Conservation (phyloP, 1,140 invertebrate genomes). For the Pectinophora gossypiella region DNA sequence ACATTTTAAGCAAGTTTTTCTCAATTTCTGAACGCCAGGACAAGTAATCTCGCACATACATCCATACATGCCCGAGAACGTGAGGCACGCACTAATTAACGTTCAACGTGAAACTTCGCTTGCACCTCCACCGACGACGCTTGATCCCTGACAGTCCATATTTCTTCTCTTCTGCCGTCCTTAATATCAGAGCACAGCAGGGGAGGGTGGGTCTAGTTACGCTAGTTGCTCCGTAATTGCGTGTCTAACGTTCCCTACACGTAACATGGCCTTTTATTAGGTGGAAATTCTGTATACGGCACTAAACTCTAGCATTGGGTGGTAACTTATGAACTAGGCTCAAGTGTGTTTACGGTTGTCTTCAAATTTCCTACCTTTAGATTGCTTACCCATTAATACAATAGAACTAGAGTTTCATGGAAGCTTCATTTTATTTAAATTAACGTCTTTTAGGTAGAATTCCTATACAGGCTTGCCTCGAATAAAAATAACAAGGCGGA, state of each 20-base stretch:
- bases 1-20: background rate
- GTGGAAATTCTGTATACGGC: slow-evolving; percentile 70
- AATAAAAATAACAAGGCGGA: too few species aligned
- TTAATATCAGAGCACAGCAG: slow-evolving; percentile 26
- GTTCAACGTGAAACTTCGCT: slow-evolving; percentile 66
- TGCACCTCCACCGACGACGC: slow-evolving; percentile 40
- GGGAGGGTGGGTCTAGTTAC: slow-evolving; percentile 43
- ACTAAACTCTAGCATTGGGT: slow-evolving; percentile 50
- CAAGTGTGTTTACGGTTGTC: background rate
- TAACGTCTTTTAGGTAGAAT: too few species aligned
- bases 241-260: slow-evolving; percentile 65
- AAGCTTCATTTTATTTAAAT: too few species aligned
- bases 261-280: slow-evolving; percentile 72
- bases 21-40: background rate
- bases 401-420: too few species aligned
- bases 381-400: too few species aligned
- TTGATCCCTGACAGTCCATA: slow-evolving; percentile 43
- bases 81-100: slow-evolving; percentile 70
- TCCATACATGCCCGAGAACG: slow-evolving; percentile 50
- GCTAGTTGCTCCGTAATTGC: slow-evolving; percentile 57
- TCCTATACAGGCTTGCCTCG: too few species aligned
- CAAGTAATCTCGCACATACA: slow-evolving; percentile 40
- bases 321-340: slow-evolving; percentile 46
- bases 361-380: background rate
- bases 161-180: slow-evolving; percentile 38